Conservation (phyloP, 2,888 invertebrate species). For the Piscicola geometra region DNA sequence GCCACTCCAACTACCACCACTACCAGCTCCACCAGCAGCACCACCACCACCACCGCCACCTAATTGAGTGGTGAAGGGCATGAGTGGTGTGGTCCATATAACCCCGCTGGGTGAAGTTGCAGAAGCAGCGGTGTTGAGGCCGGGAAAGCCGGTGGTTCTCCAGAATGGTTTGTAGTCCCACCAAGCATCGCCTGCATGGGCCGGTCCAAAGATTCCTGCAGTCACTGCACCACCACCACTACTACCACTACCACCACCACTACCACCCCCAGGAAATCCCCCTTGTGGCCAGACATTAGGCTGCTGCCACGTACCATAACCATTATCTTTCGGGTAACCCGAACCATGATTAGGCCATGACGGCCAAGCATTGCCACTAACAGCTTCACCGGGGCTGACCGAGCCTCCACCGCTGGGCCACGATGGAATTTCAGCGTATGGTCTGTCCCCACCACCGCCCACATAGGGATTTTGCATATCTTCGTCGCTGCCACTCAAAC, state of each 20-base stretch:
- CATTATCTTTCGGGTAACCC: no score
- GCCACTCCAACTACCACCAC: not conserved
- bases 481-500: not conserved
- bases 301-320: not conserved
- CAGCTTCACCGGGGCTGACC: not conserved
- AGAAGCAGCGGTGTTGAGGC: not conserved
- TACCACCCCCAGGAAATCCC: not conserved
- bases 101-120: not conserved
- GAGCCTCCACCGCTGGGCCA: not conserved
- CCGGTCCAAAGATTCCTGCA: no score
- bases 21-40: not conserved
- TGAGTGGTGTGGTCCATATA: not conserved
- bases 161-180: constrained; percentile 1
- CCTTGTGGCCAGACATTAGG: constrained; percentile 1
- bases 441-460: not conserved
- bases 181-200: not conserved
- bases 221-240: not conserved
- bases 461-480: not conserved
- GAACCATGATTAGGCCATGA: not conserved
- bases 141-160: constrained; percentile 4
- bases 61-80: not conserved
- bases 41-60: not conserved
- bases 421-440: not conserved
- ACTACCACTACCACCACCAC: not conserved
- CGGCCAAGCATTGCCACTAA: not conserved